These are phyloP conservation scores for Scrobipalpa costella DNA, from an alignment of 2,888 invertebrate species.

Conservation along the genomic window DNA sequence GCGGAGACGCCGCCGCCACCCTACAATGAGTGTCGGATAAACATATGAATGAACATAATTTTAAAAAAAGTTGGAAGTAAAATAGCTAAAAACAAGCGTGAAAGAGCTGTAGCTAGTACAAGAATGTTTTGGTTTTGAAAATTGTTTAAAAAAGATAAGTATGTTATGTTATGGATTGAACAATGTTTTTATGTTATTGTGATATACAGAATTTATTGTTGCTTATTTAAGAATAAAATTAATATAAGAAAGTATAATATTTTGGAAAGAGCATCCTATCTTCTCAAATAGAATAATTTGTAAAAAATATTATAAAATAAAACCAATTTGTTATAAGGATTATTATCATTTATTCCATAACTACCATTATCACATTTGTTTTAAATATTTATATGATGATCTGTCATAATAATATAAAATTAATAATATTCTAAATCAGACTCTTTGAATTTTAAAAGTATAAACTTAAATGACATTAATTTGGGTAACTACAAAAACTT, in stretches of 20 bases:
- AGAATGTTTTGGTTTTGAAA: neutral
- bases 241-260: neutral
- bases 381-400: constrained; percentile 64
- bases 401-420: constrained; percentile 61
- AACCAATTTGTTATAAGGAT: neutral
- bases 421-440: constrained; percentile 68
- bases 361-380: constrained; percentile 76
- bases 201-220: constrained; percentile 26
- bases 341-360: constrained; percentile 42
- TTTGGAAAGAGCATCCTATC: no score
- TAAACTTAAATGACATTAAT: constrained; percentile 35
- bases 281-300: neutral
- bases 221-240: constrained; percentile 6
- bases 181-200: constrained; percentile 5
- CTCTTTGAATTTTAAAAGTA: constrained; percentile 68
- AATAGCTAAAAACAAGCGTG: no score
- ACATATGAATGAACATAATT: constrained; percentile 38
- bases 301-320: neutral
- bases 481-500: constrained; percentile 73
- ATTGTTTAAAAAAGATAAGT: neutral
- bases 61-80: no score
- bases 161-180: neutral
- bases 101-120: no score
- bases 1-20: constrained; percentile 75
- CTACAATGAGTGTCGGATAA: constrained; percentile 66